Conservation (phyloP, 2,113 vertebrate genomes). For the Oreochromis tanganicae region DNA sequence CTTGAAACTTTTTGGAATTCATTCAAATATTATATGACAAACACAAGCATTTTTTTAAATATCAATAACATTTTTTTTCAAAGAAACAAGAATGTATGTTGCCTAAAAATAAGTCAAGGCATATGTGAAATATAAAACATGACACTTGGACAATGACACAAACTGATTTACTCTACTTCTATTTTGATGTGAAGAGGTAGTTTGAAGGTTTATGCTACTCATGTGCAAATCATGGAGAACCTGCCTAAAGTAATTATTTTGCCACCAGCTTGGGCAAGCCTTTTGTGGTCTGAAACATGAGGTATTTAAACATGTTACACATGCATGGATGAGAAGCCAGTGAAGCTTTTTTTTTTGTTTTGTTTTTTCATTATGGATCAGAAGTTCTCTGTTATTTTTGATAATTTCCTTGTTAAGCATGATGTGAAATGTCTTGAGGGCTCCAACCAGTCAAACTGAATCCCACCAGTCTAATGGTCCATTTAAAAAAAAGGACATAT, state of each 20-base stretch:
- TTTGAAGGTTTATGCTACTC: conserved; percentile 26
- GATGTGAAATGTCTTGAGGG: neutral
- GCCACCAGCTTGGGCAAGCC: neutral
- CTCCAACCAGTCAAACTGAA: neutral
- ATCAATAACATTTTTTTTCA: neutral
- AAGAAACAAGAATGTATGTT: neutral
- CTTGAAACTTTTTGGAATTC: neutral
- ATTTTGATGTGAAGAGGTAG: conserved; percentile 52
- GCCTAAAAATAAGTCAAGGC: neutral
- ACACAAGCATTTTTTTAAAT: neutral
- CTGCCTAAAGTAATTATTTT: conserved; percentile 16
- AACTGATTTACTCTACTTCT: neutral
- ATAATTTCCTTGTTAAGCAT: neutral
- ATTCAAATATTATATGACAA: conserved; percentile 1
- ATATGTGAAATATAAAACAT: neutral
- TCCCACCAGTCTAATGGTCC: neutral
- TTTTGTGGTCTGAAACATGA: conserved; percentile 1
- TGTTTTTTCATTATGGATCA: neutral
- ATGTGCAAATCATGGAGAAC: conserved; percentile 28
- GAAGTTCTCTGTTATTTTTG: neutral
- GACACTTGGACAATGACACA: neutral
- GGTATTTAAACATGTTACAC: conserved; percentile 7
- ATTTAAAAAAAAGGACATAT: neutral
- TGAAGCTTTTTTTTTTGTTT: neutral
- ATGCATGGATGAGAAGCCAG: neutral